These are phyloP conservation scores for Liposcelis brunnea DNA, from an alignment of 2,888 invertebrate genomes.

Conservation along the genomic window DNA sequence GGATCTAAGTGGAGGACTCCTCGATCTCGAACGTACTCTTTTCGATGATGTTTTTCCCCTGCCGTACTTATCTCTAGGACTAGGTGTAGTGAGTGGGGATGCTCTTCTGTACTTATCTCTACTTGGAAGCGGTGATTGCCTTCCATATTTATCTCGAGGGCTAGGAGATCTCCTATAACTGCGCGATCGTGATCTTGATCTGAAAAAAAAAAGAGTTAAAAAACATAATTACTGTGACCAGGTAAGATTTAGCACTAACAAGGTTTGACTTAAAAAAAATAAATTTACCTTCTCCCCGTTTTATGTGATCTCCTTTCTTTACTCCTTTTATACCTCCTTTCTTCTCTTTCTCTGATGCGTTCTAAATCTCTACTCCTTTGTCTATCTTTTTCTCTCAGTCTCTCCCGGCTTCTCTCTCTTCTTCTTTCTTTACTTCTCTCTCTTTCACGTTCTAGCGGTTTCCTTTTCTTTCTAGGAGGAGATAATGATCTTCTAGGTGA, in stretches of 20 bases:
- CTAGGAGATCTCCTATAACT: conserved; percentile 27
- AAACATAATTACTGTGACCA: conserved; percentile 20
- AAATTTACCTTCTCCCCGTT: conserved; percentile 11
- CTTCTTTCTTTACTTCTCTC: conserved; percentile 8
- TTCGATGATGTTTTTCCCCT: not conserved
- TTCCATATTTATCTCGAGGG: not conserved
- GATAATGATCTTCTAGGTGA: conserved; percentile 2
- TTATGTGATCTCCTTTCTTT: conserved; percentile 5
- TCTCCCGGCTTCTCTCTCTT: conserved; percentile 30
- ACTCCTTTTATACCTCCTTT: conserved; percentile 5
- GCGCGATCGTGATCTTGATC: conserved; percentile 35
- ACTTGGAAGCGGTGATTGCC: conserved; percentile 1
- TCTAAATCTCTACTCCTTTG: conserved; percentile 9
- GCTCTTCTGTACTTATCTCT: not conserved
- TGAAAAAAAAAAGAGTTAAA: conserved; percentile 7
- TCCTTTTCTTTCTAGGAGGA: conserved; percentile 20
- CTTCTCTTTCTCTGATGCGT: conserved; percentile 6
- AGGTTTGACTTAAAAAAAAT: no score
- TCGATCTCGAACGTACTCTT: conserved; percentile 24
- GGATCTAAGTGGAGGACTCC: conserved; percentile 27
- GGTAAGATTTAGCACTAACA: no score
- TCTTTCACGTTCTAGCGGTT: conserved; percentile 27
- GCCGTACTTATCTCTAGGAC: conserved; percentile 3
- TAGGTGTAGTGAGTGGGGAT: not conserved
- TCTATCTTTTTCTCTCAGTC: conserved; percentile 18